Evolutionary conservation across 2,888 invertebrate species (phyloP), one percentile per base, ranked within the genome.

Genomic region (Macrophya annulata): DNA sequence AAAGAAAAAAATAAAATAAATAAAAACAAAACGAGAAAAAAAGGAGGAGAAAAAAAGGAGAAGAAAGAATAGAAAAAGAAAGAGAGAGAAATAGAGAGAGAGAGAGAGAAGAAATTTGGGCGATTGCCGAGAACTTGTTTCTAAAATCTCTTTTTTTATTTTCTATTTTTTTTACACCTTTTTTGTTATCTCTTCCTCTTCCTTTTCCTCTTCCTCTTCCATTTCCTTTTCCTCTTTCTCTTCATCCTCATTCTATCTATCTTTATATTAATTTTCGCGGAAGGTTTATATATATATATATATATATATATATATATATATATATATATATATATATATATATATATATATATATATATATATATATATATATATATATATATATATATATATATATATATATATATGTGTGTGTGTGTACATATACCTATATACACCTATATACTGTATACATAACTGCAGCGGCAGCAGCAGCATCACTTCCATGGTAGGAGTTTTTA

Each of bases 101-200:
- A 71, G 40, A 37, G 12, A 15, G 37, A 71, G 17, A 31, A 37
- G 10, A 37, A 37, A 45, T 76, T 77, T 55, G 51, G 77, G 55
- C 48, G 77, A 77, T 77, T 77, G 77, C 77, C 55, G 55, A 51
- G 17, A 37, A 31, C 10, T 77, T 77, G 21, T 55, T 51, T 51
- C 4, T 76, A 40, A 40, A 65, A 45, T 9, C 8, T 72, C 25
- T 17, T 37, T 72, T 40, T 40, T 40, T 43, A 21, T n/a, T 43
- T 43, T 72, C 72, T 5, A 17, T 43, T 25, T 51, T 15, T 31
- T 74, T 45, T 74, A 17, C 31, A 31, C n/a, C 43, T n/a, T n/a
- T 43, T 43, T 43, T 9, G 4, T 10, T n/a, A n/a, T 9, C 21
- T 1, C 31, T 31, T 31, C 3, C 31, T 31, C 31, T 31, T 31